Conservation (phyloP, 2,113 vertebrate species). For the Tenrec ecaudatus region DNA sequence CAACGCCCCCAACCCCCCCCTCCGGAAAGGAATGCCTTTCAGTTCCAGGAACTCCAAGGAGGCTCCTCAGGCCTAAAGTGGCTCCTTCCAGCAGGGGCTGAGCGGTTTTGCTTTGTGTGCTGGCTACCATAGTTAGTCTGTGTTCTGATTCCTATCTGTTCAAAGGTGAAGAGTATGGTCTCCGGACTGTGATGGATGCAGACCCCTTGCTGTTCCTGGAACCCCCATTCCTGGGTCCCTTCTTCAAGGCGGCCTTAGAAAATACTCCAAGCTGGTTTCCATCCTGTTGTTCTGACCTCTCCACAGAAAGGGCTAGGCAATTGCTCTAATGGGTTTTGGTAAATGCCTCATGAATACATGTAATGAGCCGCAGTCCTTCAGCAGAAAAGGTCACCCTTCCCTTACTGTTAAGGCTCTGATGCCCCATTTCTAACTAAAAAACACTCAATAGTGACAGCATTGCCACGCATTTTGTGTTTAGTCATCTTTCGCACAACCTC, state of each 20-base stretch:
- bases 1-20: not conserved
- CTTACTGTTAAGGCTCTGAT: not conserved
- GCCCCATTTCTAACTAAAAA: not conserved
- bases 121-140: too few species aligned
- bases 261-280: not conserved
- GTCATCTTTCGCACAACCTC: conserved; percentile 8
- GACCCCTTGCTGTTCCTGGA: not conserved
- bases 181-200: not conserved
- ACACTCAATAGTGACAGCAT: not conserved
- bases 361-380: conserved; percentile 22
- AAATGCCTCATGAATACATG: conserved; percentile 45
- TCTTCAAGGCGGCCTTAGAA: not conserved
- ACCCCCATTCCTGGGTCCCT: not conserved
- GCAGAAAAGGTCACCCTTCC: not conserved
- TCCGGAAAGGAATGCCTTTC: not conserved
- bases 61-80: not conserved
- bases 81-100: not conserved
- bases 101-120: conserved; percentile 1
- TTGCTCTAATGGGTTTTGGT: conserved; percentile 46
- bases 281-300: conserved; percentile 12
- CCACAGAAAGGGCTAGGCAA: not conserved
- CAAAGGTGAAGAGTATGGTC: too few species aligned
- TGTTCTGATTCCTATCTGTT: not conserved
- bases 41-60: not conserved
- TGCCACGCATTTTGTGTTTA: not conserved